Conservation (phyloP, 2,888 invertebrate genomes). For the Hofmannophila pseudospretella region DNA sequence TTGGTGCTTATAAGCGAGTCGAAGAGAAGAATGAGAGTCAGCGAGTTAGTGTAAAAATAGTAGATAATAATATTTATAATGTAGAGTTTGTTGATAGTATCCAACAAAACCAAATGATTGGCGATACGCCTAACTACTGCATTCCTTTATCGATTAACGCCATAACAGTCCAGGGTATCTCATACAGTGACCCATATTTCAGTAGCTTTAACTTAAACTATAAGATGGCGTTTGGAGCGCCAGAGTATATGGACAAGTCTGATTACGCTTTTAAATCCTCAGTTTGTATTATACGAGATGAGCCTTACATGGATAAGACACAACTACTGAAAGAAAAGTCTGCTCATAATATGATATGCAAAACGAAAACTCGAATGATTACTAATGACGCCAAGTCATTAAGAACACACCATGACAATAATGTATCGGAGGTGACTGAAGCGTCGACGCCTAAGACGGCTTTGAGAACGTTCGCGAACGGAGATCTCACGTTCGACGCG, state of each 20-base stretch:
- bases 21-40: conserved; percentile 75
- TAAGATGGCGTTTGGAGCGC: conserved; percentile 76
- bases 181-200: conserved; percentile 79
- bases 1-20: conserved; percentile 78
- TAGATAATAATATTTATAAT: conserved; percentile 79
- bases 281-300: conserved; percentile 76
- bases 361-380: conserved; percentile 64
- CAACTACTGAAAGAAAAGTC: conserved; percentile 64
- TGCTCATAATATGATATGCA: conserved; percentile 61
- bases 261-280: conserved; percentile 80
- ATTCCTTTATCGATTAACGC: conserved; percentile 79
- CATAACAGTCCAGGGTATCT: conserved; percentile 80
- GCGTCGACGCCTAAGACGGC: conserved; percentile 36
- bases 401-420: conserved; percentile 72
- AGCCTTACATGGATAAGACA: conserved; percentile 64
- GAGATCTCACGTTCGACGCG: conserved; percentile 70
- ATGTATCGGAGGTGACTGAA: conserved; percentile 45
- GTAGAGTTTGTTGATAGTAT: conserved; percentile 77
- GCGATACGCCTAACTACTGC: conserved; percentile 77
- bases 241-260: conserved; percentile 79
- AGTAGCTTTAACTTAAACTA: conserved; percentile 79
- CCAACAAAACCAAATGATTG: conserved; percentile 79
- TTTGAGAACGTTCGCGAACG: conserved; percentile 60
- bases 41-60: conserved; percentile 75
- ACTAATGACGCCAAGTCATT: conserved; percentile 53